phyloP scores from a whole-genome alignment of 2,888 invertebrate species.

The Rhyacophila evoluta region DNA sequence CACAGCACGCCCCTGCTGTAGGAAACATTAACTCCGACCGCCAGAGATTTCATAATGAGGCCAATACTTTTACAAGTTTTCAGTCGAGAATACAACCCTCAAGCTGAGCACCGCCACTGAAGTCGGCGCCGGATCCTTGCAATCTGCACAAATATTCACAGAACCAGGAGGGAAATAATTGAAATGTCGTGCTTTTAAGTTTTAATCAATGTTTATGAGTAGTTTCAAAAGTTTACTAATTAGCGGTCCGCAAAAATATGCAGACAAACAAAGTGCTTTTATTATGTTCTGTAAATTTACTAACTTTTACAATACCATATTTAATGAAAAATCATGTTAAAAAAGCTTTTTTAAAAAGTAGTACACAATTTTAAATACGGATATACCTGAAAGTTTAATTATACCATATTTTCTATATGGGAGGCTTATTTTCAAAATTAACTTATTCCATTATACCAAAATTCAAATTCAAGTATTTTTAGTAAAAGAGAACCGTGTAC shows the following conservation, averaged over 20 bases:
- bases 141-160: neutral
- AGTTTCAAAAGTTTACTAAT: neutral
- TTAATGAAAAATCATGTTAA: too few relatives aligned
- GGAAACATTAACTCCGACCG: neutral
- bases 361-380: too few relatives aligned
- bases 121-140: neutral
- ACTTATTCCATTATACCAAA: too few relatives aligned
- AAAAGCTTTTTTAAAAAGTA: too few relatives aligned
- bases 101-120: neutral
- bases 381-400: too few relatives aligned
- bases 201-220: conserved; percentile 17
- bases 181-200: neutral
- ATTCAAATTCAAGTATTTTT: too few relatives aligned
- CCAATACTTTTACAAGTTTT: neutral
- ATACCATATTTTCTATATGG: too few relatives aligned
- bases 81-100: neutral
- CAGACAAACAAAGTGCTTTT: neutral
- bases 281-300: too few relatives aligned
- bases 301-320: too few relatives aligned
- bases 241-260: neutral
- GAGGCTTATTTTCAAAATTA: too few relatives aligned
- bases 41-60: neutral
- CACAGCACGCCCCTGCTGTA: neutral
- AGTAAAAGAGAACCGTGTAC: too few relatives aligned
- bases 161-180: neutral